Evolutionary conservation across 1,140 invertebrate species (phyloP).

Genomic region (Lucilia cuprina): DNA sequence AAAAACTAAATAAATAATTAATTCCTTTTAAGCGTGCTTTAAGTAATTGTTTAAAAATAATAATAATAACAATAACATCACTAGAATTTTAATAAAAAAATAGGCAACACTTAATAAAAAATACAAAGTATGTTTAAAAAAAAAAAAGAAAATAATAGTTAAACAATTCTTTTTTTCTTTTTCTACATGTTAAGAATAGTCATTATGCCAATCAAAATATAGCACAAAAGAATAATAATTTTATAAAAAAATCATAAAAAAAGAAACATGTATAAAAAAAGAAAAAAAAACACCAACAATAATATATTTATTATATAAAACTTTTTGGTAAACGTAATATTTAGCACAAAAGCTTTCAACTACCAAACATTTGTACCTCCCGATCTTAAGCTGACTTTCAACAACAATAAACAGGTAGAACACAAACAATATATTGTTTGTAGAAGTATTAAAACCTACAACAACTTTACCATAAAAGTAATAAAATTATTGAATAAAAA

Average conservation of each 20-base stretch:
- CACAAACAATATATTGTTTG: neutral
- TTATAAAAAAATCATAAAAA: neutral
- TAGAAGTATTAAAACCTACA: too few relatives aligned
- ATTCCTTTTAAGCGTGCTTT: neutral
- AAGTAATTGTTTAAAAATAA: neutral
- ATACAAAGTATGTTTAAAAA: neutral
- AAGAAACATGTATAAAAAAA: neutral
- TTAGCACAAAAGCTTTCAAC: neutral
- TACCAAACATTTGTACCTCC: neutral
- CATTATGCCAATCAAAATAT: constrained; percentile 8
- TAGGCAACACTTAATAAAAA: neutral
- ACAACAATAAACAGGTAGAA: neutral
- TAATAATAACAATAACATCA: neutral
- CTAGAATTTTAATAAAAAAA: neutral
- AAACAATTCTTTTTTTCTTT: neutral
- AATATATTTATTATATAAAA: neutral
- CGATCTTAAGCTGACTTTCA: neutral
- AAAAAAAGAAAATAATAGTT: neutral
- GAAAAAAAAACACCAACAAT: too few relatives aligned
- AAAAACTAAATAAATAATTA: neutral
- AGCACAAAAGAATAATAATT: neutral
- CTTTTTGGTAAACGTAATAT: constrained; percentile 1
- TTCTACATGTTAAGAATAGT: neutral
- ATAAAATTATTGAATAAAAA: too few relatives aligned
- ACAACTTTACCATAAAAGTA: too few relatives aligned